Evolutionary conservation across 2,888 invertebrate species (phyloP).

Genomic region (Thymelicus sylvestris): DNA sequence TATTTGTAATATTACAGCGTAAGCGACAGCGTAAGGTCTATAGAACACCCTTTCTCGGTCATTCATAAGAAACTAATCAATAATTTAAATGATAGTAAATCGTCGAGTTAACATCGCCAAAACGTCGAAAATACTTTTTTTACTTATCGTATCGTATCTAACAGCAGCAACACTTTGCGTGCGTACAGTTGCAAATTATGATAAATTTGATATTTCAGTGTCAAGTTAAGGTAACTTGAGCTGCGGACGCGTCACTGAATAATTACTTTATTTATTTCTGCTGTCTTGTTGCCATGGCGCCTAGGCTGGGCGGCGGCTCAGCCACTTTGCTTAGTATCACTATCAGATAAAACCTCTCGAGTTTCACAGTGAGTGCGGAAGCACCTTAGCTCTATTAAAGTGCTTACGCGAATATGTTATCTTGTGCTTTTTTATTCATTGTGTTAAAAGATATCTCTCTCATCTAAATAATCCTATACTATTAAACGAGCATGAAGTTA

Average conservation of each 20-base stretch:
- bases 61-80: no score
- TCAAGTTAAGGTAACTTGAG: constrained; percentile 41
- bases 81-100: no score
- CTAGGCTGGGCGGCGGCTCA: constrained; percentile 35
- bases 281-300: constrained; percentile 62
- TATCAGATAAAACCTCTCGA: constrained; percentile 14
- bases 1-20: no score
- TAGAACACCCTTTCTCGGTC: no score
- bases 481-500: no score
- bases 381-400: constrained; percentile 4
- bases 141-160: no score
- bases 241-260: constrained; percentile 9
- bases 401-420: not conserved
- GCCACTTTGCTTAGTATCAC: constrained; percentile 25
- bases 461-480: no score
- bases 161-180: constrained; percentile 46
- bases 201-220: constrained; percentile 46
- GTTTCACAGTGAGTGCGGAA: constrained; percentile 15
- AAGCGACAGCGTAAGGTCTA: no score
- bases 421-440: no score
- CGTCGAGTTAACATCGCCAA: no score
- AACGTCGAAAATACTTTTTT: no score
- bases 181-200: constrained; percentile 47
- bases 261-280: not conserved
- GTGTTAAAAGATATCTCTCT: no score